These are phyloP conservation scores for Agelaius tricolor DNA, from an alignment of 2,113 vertebrate genomes.

Conservation along the genomic window DNA sequence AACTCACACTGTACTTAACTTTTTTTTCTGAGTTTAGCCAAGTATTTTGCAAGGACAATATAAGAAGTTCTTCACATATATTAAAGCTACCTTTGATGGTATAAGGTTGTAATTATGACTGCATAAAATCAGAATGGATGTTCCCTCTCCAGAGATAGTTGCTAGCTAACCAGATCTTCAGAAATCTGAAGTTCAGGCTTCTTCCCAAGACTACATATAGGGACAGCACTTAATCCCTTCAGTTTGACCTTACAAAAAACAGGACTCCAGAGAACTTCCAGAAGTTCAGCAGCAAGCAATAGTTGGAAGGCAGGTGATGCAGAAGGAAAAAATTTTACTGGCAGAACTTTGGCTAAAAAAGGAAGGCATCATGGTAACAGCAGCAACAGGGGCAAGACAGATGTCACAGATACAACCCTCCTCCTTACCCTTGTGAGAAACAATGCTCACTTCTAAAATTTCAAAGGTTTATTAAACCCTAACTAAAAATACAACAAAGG, in stretches of 20 bases:
- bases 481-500: neutral
- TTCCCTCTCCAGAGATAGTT: neutral
- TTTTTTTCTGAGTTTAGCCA: neutral
- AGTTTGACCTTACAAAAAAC: neutral
- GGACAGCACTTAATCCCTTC: neutral
- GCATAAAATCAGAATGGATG: neutral
- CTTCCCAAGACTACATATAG: neutral
- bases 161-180: neutral
- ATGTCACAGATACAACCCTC: neutral
- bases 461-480: neutral
- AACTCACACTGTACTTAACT: neutral
- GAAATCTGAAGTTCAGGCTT: neutral
- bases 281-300: neutral
- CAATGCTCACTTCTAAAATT: neutral
- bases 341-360: neutral
- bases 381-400: neutral
- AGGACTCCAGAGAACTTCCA: neutral
- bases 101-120: neutral
- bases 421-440: neutral
- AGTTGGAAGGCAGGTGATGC: neutral
- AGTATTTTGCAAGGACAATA: neutral
- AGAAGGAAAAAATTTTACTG: neutral
- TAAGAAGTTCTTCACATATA: neutral
- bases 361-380: neutral
- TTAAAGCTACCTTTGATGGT: neutral